phyloP scores from a whole-genome alignment of 2,113 vertebrate genomes.

The Daphoenositta chrysoptera region DNA sequence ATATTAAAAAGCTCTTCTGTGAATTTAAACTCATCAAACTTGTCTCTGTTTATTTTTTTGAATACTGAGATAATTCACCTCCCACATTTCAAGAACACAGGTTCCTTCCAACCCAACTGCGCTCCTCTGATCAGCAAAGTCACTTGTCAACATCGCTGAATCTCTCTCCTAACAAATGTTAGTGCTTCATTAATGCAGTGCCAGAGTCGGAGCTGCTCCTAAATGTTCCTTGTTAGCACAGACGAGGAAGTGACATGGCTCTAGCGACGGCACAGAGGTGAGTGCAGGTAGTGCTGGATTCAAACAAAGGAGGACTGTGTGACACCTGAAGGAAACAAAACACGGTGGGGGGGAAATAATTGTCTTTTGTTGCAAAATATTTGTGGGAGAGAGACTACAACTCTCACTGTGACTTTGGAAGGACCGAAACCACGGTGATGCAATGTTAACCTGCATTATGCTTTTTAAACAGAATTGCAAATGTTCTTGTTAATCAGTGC shows the following conservation, averaged over 20 bases:
- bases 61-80: conserved; percentile 41
- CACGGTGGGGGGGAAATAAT: neutral
- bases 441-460: neutral
- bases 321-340: neutral
- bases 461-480: neutral
- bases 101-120: conserved; percentile 33
- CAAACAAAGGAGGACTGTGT: neutral
- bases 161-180: conserved; percentile 14
- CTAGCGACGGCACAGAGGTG: neutral
- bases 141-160: conserved; percentile 54
- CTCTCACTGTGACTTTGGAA: neutral
- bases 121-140: conserved; percentile 55
- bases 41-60: conserved; percentile 66
- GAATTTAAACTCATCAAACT: conserved; percentile 71
- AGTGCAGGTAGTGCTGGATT: neutral
- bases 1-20: conserved; percentile 72
- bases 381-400: neutral
- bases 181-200: conserved; percentile 54
- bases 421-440: neutral
- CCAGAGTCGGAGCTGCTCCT: neutral
- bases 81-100: conserved; percentile 10
- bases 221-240: conserved; percentile 35
- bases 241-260: neutral
- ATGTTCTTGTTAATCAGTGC: neutral
- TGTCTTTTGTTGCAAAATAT: neutral